Evolutionary conservation across 1,140 invertebrate genomes (phyloP).

Genomic region (Drosophila ficusphila): DNA sequence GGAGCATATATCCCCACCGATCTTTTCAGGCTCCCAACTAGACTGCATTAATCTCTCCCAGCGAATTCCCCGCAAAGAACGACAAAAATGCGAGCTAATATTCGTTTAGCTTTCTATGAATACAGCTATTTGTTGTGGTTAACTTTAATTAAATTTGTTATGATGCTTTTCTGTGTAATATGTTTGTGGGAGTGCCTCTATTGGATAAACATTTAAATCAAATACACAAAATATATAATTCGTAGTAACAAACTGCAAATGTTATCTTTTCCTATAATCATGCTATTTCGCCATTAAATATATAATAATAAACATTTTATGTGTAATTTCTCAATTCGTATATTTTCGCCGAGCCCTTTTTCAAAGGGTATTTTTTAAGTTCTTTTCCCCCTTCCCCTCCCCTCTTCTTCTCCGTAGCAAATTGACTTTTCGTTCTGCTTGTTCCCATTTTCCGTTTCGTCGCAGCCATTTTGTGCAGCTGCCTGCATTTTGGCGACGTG

Average conservation of each 20-base stretch:
- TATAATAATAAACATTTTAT: no score
- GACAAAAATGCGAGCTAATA: not conserved
- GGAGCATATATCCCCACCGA: not conserved
- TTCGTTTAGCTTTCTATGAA: not conserved
- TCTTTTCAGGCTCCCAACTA: not conserved
- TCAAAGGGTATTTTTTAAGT: constrained; percentile 12
- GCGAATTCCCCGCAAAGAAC: rapidly evolving
- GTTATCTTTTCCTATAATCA: no score
- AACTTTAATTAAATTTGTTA: no score
- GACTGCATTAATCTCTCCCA: not conserved
- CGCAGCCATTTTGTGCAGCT: constrained; percentile 62
- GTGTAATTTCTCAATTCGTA: not conserved
- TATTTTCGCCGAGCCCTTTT: not conserved
- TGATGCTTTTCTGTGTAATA: no score
- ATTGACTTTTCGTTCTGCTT: constrained; percentile 51
- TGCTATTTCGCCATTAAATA: no score
- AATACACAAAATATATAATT: no score
- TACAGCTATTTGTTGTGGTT: not conserved
- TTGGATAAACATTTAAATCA: no score
- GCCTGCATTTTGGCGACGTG: constrained; percentile 35
- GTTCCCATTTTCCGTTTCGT: constrained; percentile 52
- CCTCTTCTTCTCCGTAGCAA: not conserved
- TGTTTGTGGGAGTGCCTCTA: no score
- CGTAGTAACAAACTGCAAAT: no score
- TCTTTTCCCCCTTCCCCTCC: not conserved